Evolutionary conservation across 2,113 vertebrate genomes (phyloP), one percentile per base, ranked within the genome.

Genomic region (Chaetodon trifascialis): DNA sequence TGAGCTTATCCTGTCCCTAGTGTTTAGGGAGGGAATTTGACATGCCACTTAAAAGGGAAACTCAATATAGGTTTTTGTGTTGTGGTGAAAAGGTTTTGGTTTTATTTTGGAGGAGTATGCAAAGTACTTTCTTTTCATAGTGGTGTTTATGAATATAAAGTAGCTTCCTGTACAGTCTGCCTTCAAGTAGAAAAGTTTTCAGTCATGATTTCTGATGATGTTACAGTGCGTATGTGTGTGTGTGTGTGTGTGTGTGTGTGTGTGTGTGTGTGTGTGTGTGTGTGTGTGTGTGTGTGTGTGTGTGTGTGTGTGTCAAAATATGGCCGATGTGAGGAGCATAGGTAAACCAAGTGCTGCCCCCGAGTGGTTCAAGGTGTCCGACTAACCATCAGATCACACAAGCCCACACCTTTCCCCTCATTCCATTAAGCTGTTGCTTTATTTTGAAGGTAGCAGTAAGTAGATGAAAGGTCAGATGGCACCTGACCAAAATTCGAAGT

Each of bases 341-440:
- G 85, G 74, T 59, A 93, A 90, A 89, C 90, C 76, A 89, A 85
- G 91, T 96, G 95, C 95, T 96, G 96, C 95, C 95, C 94, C 92
- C 95, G 91, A 92, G 94, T 95, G 95, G 95, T 81, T 88, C 73
- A 83, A 77, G 84, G 85, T 86, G 75, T 75, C 63, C 76, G 65
- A 16, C 66, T 79, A 89, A 70, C 65, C 63, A 34, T 84, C 59
- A 60, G 46, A 72, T 75, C 5, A 14, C 76, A 55, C 68, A 56
- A 65, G 15, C 65, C 23, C 52, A 60, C 54, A 56, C 52, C 63
- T 71, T 54, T 81, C 51, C 56, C 73, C 65, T 62, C 54, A 47
- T 55, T 47, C 1, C 55, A 11, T 23, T 72, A 17, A 46, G 34
- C 21, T 52, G 71, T 36, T 15, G 8, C 67, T 78, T 46, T 36